Conservation (phyloP, 2,888 invertebrate genomes). For the Dasysyrphus tricinctus region DNA sequence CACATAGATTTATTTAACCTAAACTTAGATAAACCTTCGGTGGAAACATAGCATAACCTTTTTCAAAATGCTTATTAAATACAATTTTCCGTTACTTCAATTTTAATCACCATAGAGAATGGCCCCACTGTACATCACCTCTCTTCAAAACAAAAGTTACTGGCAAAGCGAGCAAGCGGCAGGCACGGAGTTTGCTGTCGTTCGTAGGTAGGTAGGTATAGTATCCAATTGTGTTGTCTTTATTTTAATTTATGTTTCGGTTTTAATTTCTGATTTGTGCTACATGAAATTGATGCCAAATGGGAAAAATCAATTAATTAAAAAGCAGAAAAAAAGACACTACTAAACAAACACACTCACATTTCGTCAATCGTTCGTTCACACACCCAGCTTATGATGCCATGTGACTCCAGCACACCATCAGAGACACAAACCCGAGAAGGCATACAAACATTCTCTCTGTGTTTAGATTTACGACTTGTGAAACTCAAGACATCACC, state of each 20-base stretch:
- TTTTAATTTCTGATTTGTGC: slow-evolving; percentile 76
- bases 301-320: slow-evolving; percentile 75
- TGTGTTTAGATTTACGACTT: slow-evolving; percentile 74
- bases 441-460: slow-evolving; percentile 67
- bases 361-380: slow-evolving; percentile 27
- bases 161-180: slow-evolving; percentile 3
- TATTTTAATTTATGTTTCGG: slow-evolving; percentile 75
- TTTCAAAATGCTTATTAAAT: not conserved
- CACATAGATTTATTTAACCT: no score
- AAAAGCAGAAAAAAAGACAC: slow-evolving; percentile 68
- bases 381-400: slow-evolving; percentile 52
- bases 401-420: slow-evolving; percentile 22
- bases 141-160: not conserved
- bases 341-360: slow-evolving; percentile 43
- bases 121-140: not conserved
- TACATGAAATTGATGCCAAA: slow-evolving; percentile 75
- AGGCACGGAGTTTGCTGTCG: slow-evolving; percentile 12
- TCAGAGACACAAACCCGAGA: slow-evolving; percentile 54
- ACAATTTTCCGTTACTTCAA: not conserved
- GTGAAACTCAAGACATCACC: slow-evolving; percentile 69
- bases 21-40: no score
- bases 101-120: not conserved
- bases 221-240: slow-evolving; percentile 64
- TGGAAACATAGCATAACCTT: no score
- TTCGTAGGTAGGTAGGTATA: not conserved